Evolutionary conservation across 1,140 invertebrate genomes (phyloP).

Genomic region (Drosophila punjabiensis): DNA sequence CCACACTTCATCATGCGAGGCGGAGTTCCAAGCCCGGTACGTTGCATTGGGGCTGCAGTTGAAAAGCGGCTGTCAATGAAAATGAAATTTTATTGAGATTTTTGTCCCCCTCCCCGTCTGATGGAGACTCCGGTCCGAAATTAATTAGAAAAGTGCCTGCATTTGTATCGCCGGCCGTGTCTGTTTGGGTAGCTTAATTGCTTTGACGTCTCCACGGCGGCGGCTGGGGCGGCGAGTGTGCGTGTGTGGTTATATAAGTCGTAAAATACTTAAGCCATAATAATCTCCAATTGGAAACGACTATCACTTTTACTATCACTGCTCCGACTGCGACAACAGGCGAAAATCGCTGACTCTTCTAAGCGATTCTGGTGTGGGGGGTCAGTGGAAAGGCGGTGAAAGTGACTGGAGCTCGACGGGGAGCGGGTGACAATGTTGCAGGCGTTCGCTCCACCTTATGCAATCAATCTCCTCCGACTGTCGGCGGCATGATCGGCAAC

Average conservation of each 20-base stretch:
- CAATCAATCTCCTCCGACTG: conserved; percentile 71
- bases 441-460: conserved; percentile 31
- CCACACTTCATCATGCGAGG: conserved; percentile 59
- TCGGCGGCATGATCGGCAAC: conserved; percentile 63
- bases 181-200: conserved; percentile 76
- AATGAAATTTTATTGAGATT: conserved; percentile 84
- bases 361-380: conserved; percentile 63
- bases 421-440: conserved; percentile 71
- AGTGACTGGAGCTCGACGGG: conserved; percentile 40
- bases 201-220: conserved; percentile 59
- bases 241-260: conserved; percentile 79
- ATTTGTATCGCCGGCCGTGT: conserved; percentile 47
- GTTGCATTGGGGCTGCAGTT: conserved; percentile 58
- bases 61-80: conserved; percentile 83
- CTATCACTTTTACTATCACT: conserved; percentile 82
- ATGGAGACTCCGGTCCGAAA: conserved; percentile 48
- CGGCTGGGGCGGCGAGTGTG: conserved; percentile 7
- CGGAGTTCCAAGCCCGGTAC: conserved; percentile 1
- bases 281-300: conserved; percentile 81
- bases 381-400: conserved; percentile 54
- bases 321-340: conserved; percentile 46
- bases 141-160: conserved; percentile 80
- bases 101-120: conserved; percentile 23
- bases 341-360: conserved; percentile 71
- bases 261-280: conserved; percentile 84